phyloP scores from a whole-genome alignment of 2,797 vertebrate species.

The Glossophaga mutica region DNA sequence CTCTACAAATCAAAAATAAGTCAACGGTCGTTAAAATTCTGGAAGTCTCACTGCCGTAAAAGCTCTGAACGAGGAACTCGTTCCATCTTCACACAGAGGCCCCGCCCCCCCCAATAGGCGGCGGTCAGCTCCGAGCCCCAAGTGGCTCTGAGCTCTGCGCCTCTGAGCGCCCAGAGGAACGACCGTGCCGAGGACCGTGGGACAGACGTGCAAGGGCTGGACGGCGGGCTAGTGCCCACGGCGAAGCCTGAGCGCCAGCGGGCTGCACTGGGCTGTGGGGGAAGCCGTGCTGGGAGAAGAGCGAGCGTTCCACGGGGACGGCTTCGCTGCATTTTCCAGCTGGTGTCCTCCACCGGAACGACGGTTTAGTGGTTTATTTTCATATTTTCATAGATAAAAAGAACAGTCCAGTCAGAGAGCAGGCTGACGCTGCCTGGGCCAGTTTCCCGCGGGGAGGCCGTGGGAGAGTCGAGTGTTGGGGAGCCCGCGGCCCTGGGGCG shows the following conservation, averaged over 20 bases:
- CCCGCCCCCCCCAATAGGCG: not conserved
- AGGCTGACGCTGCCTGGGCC: not conserved
- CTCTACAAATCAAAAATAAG: too few species aligned
- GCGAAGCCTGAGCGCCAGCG: not conserved
- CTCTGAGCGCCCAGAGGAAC: not conserved
- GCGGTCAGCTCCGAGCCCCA: not conserved
- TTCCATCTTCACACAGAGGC: not conserved
- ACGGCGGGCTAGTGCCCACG: not conserved
- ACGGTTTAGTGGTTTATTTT: not conserved
- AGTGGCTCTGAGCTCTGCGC: not conserved
- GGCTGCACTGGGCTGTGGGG: not conserved
- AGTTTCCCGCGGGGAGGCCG: too few species aligned
- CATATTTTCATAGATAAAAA: not conserved
- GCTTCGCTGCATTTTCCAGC: not conserved
- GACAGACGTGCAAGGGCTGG: not conserved
- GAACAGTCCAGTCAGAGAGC: not conserved
- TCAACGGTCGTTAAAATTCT: not conserved
- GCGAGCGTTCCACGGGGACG: not conserved
- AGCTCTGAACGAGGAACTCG: not conserved
- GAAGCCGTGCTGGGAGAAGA: not conserved
- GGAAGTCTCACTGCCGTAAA: not conserved
- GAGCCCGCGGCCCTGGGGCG: too few species aligned
- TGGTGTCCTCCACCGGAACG: not conserved
- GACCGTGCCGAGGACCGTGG: accelerated
- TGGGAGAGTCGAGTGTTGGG: too few species aligned